These are phyloP conservation scores for Gonatopus flavifemur DNA, from an alignment of 1,140 invertebrate species.

Conservation along the genomic window DNA sequence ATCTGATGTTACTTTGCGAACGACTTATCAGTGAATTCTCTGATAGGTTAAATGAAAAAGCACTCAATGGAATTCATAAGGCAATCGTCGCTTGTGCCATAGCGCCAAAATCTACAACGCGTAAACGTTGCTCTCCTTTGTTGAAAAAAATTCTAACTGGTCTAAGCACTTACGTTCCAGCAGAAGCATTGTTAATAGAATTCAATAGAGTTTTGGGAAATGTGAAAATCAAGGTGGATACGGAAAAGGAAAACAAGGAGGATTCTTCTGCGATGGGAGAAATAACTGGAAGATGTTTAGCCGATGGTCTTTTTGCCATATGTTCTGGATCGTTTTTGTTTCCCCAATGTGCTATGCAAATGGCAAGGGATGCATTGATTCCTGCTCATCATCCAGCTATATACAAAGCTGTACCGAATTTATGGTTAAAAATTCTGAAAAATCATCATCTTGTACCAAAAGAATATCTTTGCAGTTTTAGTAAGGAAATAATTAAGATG, in stretches of 20 bases:
- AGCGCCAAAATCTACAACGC: slow-evolving; percentile 46
- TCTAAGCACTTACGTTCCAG: slow-evolving; percentile 44
- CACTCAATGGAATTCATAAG: slow-evolving; percentile 58
- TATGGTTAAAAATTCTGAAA: slow-evolving; percentile 67
- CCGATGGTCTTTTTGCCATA: slow-evolving; percentile 48
- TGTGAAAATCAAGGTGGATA: slow-evolving; percentile 59
- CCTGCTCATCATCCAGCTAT: slow-evolving; percentile 71
- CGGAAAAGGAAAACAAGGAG: slow-evolving; percentile 50
- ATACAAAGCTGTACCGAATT: slow-evolving; percentile 53
- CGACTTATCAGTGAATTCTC: slow-evolving; percentile 65
- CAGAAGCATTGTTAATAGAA: slow-evolving; percentile 63
- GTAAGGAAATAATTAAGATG: slow-evolving; percentile 61
- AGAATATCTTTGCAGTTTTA: slow-evolving; percentile 60
- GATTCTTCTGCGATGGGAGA: slow-evolving; percentile 31
- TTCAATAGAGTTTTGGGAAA: slow-evolving; percentile 62
- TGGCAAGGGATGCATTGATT: slow-evolving; percentile 61
- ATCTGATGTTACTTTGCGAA: slow-evolving; percentile 67
- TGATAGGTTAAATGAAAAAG: slow-evolving; percentile 61
- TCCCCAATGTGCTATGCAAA: slow-evolving; percentile 39
- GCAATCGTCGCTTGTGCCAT: slow-evolving; percentile 68
- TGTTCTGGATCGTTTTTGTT: slow-evolving; percentile 47
- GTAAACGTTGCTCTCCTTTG: slow-evolving; percentile 42
- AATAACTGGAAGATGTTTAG: slow-evolving; percentile 44
- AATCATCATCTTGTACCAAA: slow-evolving; percentile 61
- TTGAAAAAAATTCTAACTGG: slow-evolving; percentile 44